These are phyloP conservation scores for Aphelinus certus DNA, from an alignment of 1,140 invertebrate genomes.

Conservation along the genomic window DNA sequence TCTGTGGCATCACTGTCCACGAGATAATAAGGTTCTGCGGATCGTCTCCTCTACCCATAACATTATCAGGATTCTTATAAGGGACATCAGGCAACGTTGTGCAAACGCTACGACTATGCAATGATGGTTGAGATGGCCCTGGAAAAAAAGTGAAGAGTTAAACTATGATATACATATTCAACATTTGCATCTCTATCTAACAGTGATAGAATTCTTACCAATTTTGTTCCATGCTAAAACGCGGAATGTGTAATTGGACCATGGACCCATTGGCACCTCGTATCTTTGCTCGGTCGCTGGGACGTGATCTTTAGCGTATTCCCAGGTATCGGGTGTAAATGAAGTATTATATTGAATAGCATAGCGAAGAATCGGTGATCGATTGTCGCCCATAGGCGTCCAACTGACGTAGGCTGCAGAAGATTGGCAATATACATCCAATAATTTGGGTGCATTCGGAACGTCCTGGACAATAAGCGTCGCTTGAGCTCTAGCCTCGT, in stretches of 20 bases:
- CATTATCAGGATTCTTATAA: slow-evolving; percentile 94
- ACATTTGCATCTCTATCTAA: too few relatives aligned
- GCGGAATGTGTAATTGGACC: slow-evolving; percentile 97
- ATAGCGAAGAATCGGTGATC: slow-evolving; percentile 91
- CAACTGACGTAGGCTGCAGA: slow-evolving; percentile 82
- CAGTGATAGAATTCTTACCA: slow-evolving; percentile 58
- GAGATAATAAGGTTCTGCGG: slow-evolving; percentile 92
- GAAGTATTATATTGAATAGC: slow-evolving; percentile 94
- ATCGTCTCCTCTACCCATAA: slow-evolving; percentile 86
- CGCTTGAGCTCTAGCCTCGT: slow-evolving; percentile 83
- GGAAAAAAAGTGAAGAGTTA: slow-evolving; percentile 18
- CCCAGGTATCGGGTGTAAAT: slow-evolving; percentile 94
- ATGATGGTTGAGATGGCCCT: slow-evolving; percentile 84
- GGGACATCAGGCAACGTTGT: slow-evolving; percentile 89
- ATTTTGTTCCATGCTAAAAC: slow-evolving; percentile 94
- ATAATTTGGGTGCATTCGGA: slow-evolving; percentile 86
- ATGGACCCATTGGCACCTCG: slow-evolving; percentile 83
- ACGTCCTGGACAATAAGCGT: slow-evolving; percentile 95
- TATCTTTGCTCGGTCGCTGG: slow-evolving; percentile 83
- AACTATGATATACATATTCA: neutral
- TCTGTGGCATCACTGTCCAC: slow-evolving; percentile 96
- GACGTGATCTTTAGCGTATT: slow-evolving; percentile 77
- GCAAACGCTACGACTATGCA: slow-evolving; percentile 78
- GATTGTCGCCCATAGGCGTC: slow-evolving; percentile 91
- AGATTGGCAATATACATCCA: slow-evolving; percentile 74